A percentile compares a stretch with the other conserved stretches of the same genome.
Conservation (phyloP, 2,797 vertebrate species). For the Paguma larvata region DNA sequence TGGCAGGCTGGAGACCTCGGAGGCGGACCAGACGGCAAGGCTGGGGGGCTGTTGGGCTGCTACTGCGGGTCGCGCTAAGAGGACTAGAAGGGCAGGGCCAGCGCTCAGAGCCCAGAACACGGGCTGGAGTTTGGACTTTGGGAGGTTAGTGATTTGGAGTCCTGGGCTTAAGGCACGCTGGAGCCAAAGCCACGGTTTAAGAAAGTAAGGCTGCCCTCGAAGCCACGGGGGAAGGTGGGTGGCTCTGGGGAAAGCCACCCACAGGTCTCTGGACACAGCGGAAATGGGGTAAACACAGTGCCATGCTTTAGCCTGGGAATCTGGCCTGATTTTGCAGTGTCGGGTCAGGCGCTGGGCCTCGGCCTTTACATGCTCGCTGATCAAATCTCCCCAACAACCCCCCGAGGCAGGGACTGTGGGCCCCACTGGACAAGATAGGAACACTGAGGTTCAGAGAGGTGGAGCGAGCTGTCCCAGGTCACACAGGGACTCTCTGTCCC, state of each 20-base stretch:
- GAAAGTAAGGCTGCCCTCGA: neutral
- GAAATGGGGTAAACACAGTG: neutral
- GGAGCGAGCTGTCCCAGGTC: neutral
- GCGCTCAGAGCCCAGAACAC: neutral
- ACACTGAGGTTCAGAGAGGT: neutral
- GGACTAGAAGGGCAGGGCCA: neutral
- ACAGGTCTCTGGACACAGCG: neutral
- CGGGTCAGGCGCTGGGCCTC: fast-evolving
- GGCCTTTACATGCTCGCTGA: neutral
- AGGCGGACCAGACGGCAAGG: neutral
- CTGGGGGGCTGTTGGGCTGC: neutral
- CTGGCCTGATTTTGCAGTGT: neutral
- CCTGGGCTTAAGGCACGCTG: neutral
- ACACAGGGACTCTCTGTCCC: neutral
- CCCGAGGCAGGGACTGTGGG: neutral
- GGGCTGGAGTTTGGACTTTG: neutral
- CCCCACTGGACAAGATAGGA: neutral
- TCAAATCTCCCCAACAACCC: neutral
- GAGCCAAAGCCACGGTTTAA: neutral
- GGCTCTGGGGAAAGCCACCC: neutral
- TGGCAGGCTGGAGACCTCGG: neutral
- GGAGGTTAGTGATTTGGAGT: neutral
- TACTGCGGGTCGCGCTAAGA: neutral
- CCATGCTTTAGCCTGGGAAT: neutral
- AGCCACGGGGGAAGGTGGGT: fast-evolving